These are phyloP conservation scores for Chironomus tentans DNA, from an alignment of 2,888 invertebrate species.

Conservation along the genomic window DNA sequence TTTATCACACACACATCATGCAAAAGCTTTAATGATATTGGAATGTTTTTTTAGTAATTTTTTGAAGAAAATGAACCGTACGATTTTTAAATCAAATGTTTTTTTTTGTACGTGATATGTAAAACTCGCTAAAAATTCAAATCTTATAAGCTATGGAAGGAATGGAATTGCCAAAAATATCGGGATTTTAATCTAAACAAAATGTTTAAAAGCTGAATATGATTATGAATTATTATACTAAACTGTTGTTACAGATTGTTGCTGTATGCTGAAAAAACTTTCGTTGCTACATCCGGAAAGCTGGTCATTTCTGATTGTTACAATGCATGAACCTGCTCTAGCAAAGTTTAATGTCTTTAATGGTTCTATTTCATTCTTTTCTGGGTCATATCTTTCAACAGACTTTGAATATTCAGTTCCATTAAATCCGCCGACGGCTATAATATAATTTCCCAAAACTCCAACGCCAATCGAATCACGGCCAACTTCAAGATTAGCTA, in stretches of 20 bases:
- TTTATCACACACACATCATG: too few species aligned
- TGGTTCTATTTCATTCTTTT: constrained; percentile 67
- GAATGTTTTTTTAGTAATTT: too few species aligned
- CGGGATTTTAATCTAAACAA: too few species aligned
- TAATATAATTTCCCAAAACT: constrained; percentile 63
- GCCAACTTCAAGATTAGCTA: constrained; percentile 54
- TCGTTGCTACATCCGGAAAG: constrained; percentile 4
- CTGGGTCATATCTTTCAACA: constrained; percentile 85
- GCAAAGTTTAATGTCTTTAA: constrained; percentile 71
- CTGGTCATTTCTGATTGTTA: constrained; percentile 48
- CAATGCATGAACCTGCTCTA: constrained; percentile 82
- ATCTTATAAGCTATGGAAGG: too few species aligned
- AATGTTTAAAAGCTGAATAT: background rate
- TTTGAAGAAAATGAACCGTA: too few species aligned
- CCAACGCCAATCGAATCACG: constrained; percentile 85
- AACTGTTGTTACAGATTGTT: background rate
- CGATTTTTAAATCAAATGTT: too few species aligned
- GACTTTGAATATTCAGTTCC: constrained; percentile 78
- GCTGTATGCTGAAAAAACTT: constrained; percentile 2
- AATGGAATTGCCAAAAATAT: too few species aligned
- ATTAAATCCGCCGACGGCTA: constrained; percentile 84
- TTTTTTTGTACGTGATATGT: too few species aligned
- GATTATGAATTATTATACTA: background rate
- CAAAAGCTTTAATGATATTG: too few species aligned
- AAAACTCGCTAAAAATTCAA: too few species aligned